phyloP scores from a whole-genome alignment of 2,888 invertebrate genomes.

The Agrotis segetum region DNA sequence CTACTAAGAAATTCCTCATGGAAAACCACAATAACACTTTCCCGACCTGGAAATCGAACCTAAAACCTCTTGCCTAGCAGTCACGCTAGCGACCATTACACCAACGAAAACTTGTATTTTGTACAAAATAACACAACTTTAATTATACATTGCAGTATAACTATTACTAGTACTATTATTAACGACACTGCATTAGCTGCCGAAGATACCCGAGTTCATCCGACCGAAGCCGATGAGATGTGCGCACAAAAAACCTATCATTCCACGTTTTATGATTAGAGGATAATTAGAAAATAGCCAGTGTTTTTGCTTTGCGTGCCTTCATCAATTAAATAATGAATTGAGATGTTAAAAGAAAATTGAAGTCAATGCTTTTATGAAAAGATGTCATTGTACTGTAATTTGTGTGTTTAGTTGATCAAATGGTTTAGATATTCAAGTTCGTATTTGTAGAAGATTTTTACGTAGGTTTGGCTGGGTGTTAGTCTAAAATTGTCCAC shows the following conservation, averaged over 20 bases:
- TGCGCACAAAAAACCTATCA: constrained; percentile 36
- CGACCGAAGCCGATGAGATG: constrained; percentile 34
- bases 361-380: constrained; percentile 30
- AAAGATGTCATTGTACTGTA: constrained; percentile 27
- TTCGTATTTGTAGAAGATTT: too few relatives aligned
- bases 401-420: not conserved
- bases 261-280: constrained; percentile 14
- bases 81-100: too few relatives aligned
- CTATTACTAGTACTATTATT: constrained; percentile 5
- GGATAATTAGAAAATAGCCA: constrained; percentile 49
- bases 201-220: constrained; percentile 16
- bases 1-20: too few relatives aligned
- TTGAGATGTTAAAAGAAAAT: constrained; percentile 44
- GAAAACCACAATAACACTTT: too few relatives aligned
- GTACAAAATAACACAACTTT: not conserved
- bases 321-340: constrained; percentile 32
- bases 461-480: too few relatives aligned
- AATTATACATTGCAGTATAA: not conserved
- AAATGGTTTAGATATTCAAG: too few relatives aligned
- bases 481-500: too few relatives aligned
- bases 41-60: too few relatives aligned
- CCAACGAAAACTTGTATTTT: not conserved
- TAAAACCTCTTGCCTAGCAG: too few relatives aligned
- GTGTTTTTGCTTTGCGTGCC: constrained; percentile 37
- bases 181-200: constrained; percentile 12